Base-by-base conservation (phyloP, 2,888 invertebrate genomes). In the Galeruca laticollis region DNA sequence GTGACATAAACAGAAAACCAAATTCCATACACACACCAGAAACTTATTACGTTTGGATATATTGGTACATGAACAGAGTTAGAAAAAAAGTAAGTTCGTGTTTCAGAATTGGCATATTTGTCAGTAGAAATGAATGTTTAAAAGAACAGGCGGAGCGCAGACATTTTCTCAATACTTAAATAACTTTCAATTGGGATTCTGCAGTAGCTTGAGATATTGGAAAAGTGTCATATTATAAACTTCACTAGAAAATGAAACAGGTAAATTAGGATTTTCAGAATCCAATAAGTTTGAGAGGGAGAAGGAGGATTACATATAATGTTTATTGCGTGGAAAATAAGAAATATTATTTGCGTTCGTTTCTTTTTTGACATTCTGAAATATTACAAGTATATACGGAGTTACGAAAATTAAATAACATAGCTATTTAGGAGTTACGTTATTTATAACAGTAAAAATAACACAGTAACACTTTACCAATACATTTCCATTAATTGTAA, bases 161-260 rank as follows among this genome's bases (percentile, higher is more conserved):
- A 57, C 35, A 57, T 33, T 57, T 35, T 11, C 33, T 35, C 56
- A 10, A 35, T 57, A 47, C 47, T 47, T 47, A 31, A 31, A 60
- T 60, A 47, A 47, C 43, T 49, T 40, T 21, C 40, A 60, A 60
- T 47, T 43, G 47, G 60, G 47, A 60, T 60, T 43, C 60, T 40
- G 21, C 26, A 60, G 21, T 60, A 31, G 40, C 43, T 47, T 60
- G 21, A 60, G 47, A 43, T 60, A 60, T 60, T 47, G 60, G 43
- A 40, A 60, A 60, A 43, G 40, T 57, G 33, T 57, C 56, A 26
- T 52, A 26, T 52, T 26, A 52, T 52, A 52, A 26, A 52, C 21
- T 26, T 26, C 26, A 26, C 52, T 52, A 8, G 26, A n/a, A 52
- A 52, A 52, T 52, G 21, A 21, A 52, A 15, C 18, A 47, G 18